Conservation (phyloP, 1,140 invertebrate genomes). For the Plutomurus gul region DNA sequence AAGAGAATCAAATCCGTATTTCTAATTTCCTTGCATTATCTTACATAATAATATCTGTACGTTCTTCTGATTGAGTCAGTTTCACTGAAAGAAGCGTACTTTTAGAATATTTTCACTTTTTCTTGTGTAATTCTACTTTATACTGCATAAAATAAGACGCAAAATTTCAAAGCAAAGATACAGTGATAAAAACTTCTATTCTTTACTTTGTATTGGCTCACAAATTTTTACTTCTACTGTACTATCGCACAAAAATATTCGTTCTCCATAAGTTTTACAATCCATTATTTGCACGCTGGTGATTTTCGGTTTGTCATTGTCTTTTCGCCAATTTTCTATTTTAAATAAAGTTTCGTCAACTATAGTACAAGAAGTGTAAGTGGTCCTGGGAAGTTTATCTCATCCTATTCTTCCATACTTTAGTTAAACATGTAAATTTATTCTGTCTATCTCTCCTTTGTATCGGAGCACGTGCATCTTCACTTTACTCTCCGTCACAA, state of each 20-base stretch:
- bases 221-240: no score
- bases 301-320: slow-evolving; percentile 3
- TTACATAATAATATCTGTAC: not conserved
- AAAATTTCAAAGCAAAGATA: no score
- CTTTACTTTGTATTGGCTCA: no score
- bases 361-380: no score
- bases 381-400: no score
- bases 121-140: no score
- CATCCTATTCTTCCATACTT: not conserved
- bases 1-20: not conserved
- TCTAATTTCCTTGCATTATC: not conserved
- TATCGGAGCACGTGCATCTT: slow-evolving; percentile 9
- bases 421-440: slow-evolving; percentile 19
- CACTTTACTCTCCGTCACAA: not conserved
- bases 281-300: not conserved
- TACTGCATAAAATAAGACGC: no score
- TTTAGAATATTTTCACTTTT: no score
- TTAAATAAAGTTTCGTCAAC: not conserved
- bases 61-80: no score
- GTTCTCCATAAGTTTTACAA: slow-evolving; percentile 18
- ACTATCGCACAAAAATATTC: no score
- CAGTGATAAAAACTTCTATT: no score
- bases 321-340: not conserved
- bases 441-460: not conserved
- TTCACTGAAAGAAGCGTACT: no score